Percentiles rank a stretch among this genome's conserved stretches.
phyloP scores from a whole-genome alignment of 1,140 invertebrate genomes.

The Caenorhabditis inopinata region DNA sequence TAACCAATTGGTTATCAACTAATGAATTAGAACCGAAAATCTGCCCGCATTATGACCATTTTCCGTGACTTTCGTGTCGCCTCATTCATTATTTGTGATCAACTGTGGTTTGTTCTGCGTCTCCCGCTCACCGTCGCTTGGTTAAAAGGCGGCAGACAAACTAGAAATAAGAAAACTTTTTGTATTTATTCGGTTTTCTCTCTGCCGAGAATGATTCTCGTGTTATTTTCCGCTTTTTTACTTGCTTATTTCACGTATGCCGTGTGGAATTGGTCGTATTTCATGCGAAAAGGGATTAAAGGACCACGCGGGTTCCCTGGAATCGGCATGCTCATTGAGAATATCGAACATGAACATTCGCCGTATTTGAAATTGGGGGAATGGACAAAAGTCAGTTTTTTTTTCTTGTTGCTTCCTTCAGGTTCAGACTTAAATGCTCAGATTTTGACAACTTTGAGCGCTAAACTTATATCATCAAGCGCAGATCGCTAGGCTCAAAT shows the following conservation, averaged over 20 bases:
- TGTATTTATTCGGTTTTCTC: too few species aligned
- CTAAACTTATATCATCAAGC: too few species aligned
- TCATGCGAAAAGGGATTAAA: not conserved
- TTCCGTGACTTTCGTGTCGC: too few species aligned
- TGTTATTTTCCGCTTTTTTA: not conserved
- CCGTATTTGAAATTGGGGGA: not conserved
- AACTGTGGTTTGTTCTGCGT: not conserved
- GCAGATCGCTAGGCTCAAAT: too few species aligned
- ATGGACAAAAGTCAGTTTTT: not conserved
- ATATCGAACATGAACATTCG: not conserved
- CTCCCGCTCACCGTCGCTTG: too few species aligned
- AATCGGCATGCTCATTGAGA: not conserved
- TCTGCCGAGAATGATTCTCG: not conserved
- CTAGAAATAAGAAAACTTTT: not conserved
- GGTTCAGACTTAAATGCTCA: too few species aligned
- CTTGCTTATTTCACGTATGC: not conserved
- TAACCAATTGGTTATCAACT: too few species aligned
- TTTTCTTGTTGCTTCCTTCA: too few species aligned
- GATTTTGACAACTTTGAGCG: too few species aligned
- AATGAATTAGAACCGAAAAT: too few species aligned
- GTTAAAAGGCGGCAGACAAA: not conserved
- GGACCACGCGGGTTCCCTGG: not conserved
- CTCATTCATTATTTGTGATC: too few species aligned
- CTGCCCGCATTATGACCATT: too few species aligned
- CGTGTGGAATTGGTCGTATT: constrained; percentile 13